Evolutionary conservation across 2,888 invertebrate species (phyloP).

Genomic region (Netelia melanura): DNA sequence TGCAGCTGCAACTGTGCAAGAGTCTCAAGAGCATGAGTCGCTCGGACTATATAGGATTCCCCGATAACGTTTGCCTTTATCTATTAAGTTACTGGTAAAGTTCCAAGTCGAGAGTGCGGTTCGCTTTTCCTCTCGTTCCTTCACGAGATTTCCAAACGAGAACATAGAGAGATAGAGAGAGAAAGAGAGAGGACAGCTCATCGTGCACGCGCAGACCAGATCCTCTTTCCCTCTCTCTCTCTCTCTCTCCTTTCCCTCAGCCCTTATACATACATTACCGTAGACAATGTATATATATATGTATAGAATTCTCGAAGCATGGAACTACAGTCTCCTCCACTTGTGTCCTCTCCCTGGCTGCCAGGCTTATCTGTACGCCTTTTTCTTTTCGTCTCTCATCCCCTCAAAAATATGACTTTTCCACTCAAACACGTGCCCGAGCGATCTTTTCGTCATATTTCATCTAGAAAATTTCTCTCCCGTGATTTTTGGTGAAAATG

Average conservation of each 20-base stretch:
- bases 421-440: neutral
- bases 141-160: constrained; percentile 41
- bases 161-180: constrained; percentile 1
- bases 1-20: constrained; percentile 45
- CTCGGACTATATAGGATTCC: constrained; percentile 59
- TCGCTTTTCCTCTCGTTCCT: constrained; percentile 52
- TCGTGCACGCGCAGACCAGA: constrained; percentile 38
- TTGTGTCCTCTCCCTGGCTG: too few relatives aligned
- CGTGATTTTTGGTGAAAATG: constrained; percentile 11
- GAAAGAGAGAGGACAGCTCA: constrained; percentile 13
- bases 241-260: constrained; percentile 16
- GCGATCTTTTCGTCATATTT: neutral
- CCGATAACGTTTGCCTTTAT: constrained; percentile 73
- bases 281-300: neutral
- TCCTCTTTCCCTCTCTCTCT: constrained; percentile 50
- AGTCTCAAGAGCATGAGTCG: constrained; percentile 54
- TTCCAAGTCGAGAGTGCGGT: constrained; percentile 64
- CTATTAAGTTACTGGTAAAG: constrained; percentile 71
- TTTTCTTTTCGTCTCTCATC: too few relatives aligned
- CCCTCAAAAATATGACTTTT: neutral
- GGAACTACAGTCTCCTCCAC: too few relatives aligned
- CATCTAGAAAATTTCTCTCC: neutral
- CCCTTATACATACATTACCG: constrained; percentile 22
- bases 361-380: too few relatives aligned
- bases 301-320: too few relatives aligned